These are phyloP conservation scores for Phrynosoma platyrhinos DNA, from an alignment of 2,113 vertebrate genomes.

Conservation along the genomic window DNA sequence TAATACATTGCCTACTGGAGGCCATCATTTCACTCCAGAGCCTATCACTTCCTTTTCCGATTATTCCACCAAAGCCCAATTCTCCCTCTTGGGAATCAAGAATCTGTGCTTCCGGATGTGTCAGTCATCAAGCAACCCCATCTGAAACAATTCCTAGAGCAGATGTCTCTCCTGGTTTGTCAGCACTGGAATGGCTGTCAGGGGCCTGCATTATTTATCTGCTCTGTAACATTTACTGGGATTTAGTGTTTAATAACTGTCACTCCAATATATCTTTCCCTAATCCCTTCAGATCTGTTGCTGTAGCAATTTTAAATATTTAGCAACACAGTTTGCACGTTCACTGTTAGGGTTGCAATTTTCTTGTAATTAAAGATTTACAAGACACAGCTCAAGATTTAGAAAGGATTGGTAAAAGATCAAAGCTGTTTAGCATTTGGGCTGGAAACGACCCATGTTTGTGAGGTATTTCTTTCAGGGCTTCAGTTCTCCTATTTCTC, in stretches of 20 bases:
- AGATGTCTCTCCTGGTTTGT: constrained; percentile 26
- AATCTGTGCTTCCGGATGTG: not conserved
- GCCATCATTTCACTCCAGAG: not conserved
- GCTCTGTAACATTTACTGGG: constrained; percentile 71
- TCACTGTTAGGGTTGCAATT: constrained; percentile 68
- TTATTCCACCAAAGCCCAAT: not conserved
- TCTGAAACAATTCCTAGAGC: not conserved
- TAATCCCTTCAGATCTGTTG: constrained; percentile 75
- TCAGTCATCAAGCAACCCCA: not conserved
- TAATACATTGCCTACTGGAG: not conserved
- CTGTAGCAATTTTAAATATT: constrained; percentile 78
- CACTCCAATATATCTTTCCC: constrained; percentile 74
- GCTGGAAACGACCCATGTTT: not conserved
- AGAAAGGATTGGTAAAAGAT: constrained; percentile 51
- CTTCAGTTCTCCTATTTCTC: rapidly evolving
- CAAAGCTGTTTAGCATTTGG: constrained; percentile 38
- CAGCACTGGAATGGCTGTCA: constrained; percentile 52
- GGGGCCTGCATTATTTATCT: constrained; percentile 74
- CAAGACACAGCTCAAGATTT: constrained; percentile 67
- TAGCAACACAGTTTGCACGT: constrained; percentile 64
- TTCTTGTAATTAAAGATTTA: constrained; percentile 81
- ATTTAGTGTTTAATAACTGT: constrained; percentile 79
- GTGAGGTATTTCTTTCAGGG: not conserved
- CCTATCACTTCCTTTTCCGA: not conserved
- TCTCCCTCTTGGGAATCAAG: no score